Evolutionary conservation across 2,888 invertebrate genomes (phyloP), one percentile per base, ranked within the genome.

Genomic region (Cephus rjabovi): DNA sequence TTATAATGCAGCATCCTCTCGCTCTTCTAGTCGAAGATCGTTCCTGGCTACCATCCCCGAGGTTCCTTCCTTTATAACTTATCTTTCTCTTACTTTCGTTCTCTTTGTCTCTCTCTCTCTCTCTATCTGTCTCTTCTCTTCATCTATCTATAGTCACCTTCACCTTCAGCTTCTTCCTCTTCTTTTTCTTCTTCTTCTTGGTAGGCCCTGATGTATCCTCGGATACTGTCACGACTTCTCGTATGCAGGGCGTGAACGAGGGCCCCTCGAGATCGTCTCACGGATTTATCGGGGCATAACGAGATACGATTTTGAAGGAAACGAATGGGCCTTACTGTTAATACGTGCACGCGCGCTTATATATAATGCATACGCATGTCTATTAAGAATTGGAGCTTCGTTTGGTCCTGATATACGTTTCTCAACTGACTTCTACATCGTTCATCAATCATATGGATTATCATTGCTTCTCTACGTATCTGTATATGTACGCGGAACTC

Each of bases 171-270:
- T 56, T n/a, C 70, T 73, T 23, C 15, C 31, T 73, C 73, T 73
- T 23, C 15, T 37, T 73, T 69, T 69, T 33, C 34, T 68, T 34
- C 74, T n/a, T 35, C 74, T 70, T 30, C 70, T 70, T 70, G 75
- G 74, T 73, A 68, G 76, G 77, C 73, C 79, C 81, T 83, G 86
- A 88, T 87, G 84, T 82, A 76, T 76, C 69, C 69, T 80, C 77
- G 76, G 87, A 86, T 87, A 87, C 81, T 83, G 86, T 87, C 87
- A 82, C 81, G 87, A 84, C 80, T 83, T 40, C 77, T 80, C 77
- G 79, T 81, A 79, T 80, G 74, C 75, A 79, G 80, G 82, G 84
- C 84, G 87, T 84, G 86, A 87, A 87, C 83, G 84, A 79, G 81
- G 78, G 77, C 79, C 12, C 70, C 70, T 70, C 79, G 77, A 76